Evolutionary conservation across 1,140 invertebrate genomes (phyloP), one percentile per base, ranked within the genome.

Genomic region (Xylocopa sonorina): DNA sequence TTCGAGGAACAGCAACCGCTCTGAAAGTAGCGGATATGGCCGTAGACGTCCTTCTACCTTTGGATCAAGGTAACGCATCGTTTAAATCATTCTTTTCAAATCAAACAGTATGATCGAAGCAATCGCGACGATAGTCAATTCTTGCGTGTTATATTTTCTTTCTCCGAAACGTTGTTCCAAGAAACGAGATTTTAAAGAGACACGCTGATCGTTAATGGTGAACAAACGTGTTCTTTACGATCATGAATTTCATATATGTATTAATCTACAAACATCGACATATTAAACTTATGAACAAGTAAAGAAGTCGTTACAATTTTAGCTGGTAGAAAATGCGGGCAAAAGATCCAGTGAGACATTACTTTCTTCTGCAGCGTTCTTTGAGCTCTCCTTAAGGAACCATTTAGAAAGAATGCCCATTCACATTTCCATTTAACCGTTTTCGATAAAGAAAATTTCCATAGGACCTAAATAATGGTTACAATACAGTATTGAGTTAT

Each of bases 21-120:
- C 96, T 0, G 95, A 95, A 69, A 97, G 96, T 91, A 97, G 96
- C 89, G 96, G 96, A 34, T 97, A 96, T 93, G 90, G 82, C 29
- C 94, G 95, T 55, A 96, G 95, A 7, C 94, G 94, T 85, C 93
- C 94, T 72, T 94, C 94, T 4, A 94, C 94, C 66, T 93, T 94
- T 85, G 90, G 89, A 72, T 90, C 92, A 89, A 94, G 94, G 95
- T 95, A 90, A 91, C 12, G 29, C 21, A 63, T 27, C 16, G 38
- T 55, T 69, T 16, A 32, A 60, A 57, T 67, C 14, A 62, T 9
- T 24, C 21, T 21, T 1, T 34, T 2, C 34, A 24, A 18, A 0
- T 0, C 27, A 50, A 1, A 66, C 0, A 46, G 21, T 24, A 66
- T 21, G n/a, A 77, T 27, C 34, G 64, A 60, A 69, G 64, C 74